A percentile compares a stretch with the other conserved stretches of the same genome.
phyloP scores from a whole-genome alignment of 1,140 invertebrate genomes.

The Antheraea pernyi region DNA sequence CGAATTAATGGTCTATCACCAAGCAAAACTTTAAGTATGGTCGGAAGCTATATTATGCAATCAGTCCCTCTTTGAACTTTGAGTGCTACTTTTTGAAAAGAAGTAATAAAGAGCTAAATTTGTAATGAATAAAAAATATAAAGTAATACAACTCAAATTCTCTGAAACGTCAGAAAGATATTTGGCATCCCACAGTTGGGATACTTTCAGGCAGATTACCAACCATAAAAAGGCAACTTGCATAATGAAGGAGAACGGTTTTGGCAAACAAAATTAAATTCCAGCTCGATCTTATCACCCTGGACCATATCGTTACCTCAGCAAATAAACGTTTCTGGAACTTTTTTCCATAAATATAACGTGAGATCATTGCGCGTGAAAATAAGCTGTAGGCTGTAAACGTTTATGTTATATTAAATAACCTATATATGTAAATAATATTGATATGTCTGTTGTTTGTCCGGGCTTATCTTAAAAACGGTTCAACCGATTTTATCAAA shows the following conservation, averaged over 20 bases:
- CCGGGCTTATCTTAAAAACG: too few relatives aligned
- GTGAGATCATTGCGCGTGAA: not conserved
- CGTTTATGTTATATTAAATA: too few relatives aligned
- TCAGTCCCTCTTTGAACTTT: too few relatives aligned
- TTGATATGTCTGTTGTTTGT: too few relatives aligned
- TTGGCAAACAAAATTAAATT: not conserved
- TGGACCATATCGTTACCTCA: slow-evolving; percentile 1
- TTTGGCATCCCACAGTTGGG: not conserved
- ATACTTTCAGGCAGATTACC: not conserved
- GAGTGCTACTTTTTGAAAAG: too few relatives aligned
- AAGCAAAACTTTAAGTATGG: too few relatives aligned
- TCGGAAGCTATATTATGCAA: too few relatives aligned
- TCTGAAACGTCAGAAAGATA: not conserved
- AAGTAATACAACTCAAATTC: not conserved
- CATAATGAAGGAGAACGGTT: not conserved
- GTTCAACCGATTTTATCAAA: too few relatives aligned
- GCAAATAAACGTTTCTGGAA: not conserved
- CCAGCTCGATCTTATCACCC: not conserved
- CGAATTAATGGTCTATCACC: too few relatives aligned
- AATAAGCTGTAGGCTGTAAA: not conserved
- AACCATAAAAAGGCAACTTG: not conserved
- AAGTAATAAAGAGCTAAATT: too few relatives aligned
- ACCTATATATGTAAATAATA: too few relatives aligned
- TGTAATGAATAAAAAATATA: not conserved
- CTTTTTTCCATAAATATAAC: not conserved